A percentile compares a stretch with the other conserved stretches of the same genome.
Conservation (phyloP, 2,888 invertebrate genomes). For the Meandrusa payeni region DNA sequence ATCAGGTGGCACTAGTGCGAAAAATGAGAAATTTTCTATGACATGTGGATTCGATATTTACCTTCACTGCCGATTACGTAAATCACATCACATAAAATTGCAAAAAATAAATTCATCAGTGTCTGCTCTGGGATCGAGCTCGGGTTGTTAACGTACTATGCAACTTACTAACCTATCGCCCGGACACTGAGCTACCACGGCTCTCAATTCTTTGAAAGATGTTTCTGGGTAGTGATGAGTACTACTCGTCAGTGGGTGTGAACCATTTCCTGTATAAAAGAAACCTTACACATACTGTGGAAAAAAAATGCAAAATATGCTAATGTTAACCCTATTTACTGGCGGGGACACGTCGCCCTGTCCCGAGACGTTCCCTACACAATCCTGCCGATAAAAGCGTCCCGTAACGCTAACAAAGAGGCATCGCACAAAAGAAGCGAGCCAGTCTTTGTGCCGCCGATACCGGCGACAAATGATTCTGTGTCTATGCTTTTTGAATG, state of each 20-base stretch:
- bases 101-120: too few relatives aligned
- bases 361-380: conserved; percentile 20
- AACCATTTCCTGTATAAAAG: neutral
- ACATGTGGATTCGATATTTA: too few relatives aligned
- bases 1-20: too few relatives aligned
- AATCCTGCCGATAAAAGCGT: conserved; percentile 21
- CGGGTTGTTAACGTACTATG: too few relatives aligned
- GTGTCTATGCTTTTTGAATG: conserved; percentile 25
- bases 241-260: neutral
- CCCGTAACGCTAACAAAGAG: conserved; percentile 21
- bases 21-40: too few relatives aligned
- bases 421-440: conserved; percentile 21
- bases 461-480: conserved; percentile 24
- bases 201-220: too few relatives aligned
- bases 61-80: too few relatives aligned
- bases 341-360: conserved; percentile 15
- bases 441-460: conserved; percentile 25
- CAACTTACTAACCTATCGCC: too few relatives aligned
- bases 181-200: too few relatives aligned
- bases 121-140: too few relatives aligned
- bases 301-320: conserved; percentile 10
- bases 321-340: conserved; percentile 14
- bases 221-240: too few relatives aligned
- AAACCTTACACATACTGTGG: neutral
- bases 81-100: too few relatives aligned